phyloP scores from a whole-genome alignment of 2,113 vertebrate genomes.

The Porphyrio hochstetteri region DNA sequence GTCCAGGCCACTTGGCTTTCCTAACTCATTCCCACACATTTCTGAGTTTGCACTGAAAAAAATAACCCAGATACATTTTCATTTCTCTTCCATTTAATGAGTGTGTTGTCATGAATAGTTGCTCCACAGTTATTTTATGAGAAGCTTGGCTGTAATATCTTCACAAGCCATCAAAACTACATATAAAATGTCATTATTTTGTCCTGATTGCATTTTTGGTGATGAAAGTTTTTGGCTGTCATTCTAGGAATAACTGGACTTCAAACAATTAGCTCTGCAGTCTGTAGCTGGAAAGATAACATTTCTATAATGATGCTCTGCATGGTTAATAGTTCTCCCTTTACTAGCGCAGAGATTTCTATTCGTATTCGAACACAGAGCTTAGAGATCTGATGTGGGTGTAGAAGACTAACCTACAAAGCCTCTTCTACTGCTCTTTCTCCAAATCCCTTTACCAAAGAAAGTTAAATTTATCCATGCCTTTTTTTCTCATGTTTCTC shows the following conservation, averaged over 20 bases:
- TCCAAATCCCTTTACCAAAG: not conserved
- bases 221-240: constrained; percentile 3
- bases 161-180: not conserved
- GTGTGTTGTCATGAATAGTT: not conserved
- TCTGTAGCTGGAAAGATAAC: not conserved
- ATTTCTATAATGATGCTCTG: not conserved
- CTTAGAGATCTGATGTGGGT: not conserved
- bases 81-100: not conserved
- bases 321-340: not conserved
- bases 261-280: not conserved
- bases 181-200: not conserved
- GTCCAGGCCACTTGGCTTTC: not conserved
- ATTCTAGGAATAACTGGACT: not conserved
- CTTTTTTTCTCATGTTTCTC: not conserved
- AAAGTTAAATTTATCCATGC: not conserved
- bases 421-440: not conserved
- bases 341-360: not conserved
- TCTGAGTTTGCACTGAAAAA: not conserved
- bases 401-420: not conserved
- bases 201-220: not conserved
- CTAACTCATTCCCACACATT: not conserved
- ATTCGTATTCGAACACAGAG: not conserved
- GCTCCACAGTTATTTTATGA: not conserved
- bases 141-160: not conserved
- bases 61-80: not conserved